Percentiles rank a stretch among this genome's conserved stretches.
Conservation (phyloP, 1,140 invertebrate species). For the Anastrepha obliqua region DNA sequence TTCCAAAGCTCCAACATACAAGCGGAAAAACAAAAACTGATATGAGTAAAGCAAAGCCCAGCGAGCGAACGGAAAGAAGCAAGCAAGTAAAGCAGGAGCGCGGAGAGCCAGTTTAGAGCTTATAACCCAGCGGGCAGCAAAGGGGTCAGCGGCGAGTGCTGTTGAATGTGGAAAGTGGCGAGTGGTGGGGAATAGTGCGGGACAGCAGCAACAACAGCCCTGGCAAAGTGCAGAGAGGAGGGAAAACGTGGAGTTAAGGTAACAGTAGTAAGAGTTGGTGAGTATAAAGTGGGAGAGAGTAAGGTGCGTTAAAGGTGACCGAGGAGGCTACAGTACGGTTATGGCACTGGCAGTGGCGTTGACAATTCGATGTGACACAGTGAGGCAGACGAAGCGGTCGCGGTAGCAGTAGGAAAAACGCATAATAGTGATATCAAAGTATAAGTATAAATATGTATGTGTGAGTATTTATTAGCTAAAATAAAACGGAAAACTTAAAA, state of each 20-base stretch:
- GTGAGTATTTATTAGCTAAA: background rate
- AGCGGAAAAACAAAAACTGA: slow-evolving; percentile 27
- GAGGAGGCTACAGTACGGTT: slow-evolving; percentile 13
- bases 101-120: slow-evolving; percentile 36
- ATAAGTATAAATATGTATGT: background rate
- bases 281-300: background rate
- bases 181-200: slow-evolving; percentile 1
- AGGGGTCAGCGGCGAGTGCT: background rate
- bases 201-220: slow-evolving; percentile 14
- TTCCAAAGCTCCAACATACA: slow-evolving; percentile 44
- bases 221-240: background rate
- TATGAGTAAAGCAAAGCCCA: background rate
- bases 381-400: background rate
- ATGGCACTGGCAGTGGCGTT: slow-evolving; percentile 31
- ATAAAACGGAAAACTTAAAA: background rate
- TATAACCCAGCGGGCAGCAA: background rate
- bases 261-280: slow-evolving; percentile 38
- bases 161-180: slow-evolving; percentile 26
- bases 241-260: background rate
- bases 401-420: slow-evolving; percentile 8
- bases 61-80: background rate
- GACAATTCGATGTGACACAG: slow-evolving; percentile 41
- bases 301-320: slow-evolving; percentile 36
- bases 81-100: background rate
- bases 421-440: background rate